These are phyloP conservation scores for Drosophila tristis DNA, from an alignment of 1,140 invertebrate species.

Conservation along the genomic window DNA sequence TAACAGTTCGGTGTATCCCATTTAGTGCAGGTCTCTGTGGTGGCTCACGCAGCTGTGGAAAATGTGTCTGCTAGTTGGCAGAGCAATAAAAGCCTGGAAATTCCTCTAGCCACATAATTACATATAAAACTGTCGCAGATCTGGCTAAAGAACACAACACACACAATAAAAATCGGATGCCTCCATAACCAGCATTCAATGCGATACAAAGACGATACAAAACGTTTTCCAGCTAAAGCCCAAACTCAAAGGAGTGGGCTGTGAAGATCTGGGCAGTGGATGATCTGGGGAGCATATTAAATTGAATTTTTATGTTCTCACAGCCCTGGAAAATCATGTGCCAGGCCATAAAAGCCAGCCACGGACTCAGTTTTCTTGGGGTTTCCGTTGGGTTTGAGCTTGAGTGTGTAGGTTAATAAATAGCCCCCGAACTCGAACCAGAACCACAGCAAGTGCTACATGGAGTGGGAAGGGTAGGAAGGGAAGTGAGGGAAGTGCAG, in stretches of 20 bases:
- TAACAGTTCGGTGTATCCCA: too few relatives aligned
- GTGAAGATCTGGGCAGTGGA: conserved; percentile 4
- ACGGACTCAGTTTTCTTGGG: conserved; percentile 14
- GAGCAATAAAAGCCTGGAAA: background rate
- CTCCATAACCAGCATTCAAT: conserved; percentile 40
- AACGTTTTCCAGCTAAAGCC: conserved; percentile 63
- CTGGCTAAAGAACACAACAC: conserved; percentile 10
- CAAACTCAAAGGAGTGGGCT: background rate
- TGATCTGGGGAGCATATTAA: conserved; percentile 64
- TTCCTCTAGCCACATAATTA: conserved; percentile 13
- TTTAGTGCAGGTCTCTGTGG: too few relatives aligned
- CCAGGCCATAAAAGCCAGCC: conserved; percentile 63
- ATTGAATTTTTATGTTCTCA: conserved; percentile 82
- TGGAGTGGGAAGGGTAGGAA: conserved; percentile 18
- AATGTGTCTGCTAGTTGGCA: too few relatives aligned
- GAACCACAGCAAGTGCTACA: conserved; percentile 1
- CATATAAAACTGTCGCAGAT: conserved; percentile 18
- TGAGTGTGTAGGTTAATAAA: conserved; percentile 73
- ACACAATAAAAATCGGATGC: conserved; percentile 9
- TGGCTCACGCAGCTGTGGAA: too few relatives aligned
- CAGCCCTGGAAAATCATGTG: conserved; percentile 69
- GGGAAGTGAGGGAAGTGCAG: background rate
- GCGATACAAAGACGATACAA: conserved; percentile 65
- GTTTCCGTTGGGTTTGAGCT: background rate
- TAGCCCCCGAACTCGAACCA: conserved; percentile 35